phyloP scores from a whole-genome alignment of 2,888 invertebrate species.

The Eupelmus urozonus region DNA sequence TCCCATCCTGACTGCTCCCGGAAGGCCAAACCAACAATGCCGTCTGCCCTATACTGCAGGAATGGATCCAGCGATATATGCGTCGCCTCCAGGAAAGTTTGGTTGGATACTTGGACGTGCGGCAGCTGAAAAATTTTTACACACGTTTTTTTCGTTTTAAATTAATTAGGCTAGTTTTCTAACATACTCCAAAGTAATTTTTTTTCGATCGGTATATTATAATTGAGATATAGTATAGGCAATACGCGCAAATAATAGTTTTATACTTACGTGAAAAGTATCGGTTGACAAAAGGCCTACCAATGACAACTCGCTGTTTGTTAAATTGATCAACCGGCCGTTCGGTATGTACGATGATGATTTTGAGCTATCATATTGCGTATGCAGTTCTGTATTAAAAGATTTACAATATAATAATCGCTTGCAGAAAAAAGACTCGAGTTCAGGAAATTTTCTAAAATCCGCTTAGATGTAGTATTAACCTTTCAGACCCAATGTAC shows the following conservation, averaged over 20 bases:
- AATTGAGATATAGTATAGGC: too few relatives aligned
- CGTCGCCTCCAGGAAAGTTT: slow-evolving; percentile 86
- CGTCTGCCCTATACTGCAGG: slow-evolving; percentile 84
- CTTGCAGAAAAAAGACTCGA: too few relatives aligned
- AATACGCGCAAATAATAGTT: too few relatives aligned
- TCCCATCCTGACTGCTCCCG: slow-evolving; percentile 70
- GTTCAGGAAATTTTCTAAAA: too few relatives aligned
- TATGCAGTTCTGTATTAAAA: slow-evolving; percentile 84
- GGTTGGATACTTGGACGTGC: slow-evolving; percentile 79
- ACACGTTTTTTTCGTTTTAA: not conserved
- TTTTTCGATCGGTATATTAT: not conserved
- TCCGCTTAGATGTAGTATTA: too few relatives aligned
- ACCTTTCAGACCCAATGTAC: too few relatives aligned
- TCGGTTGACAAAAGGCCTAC: slow-evolving; percentile 84
- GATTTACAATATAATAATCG: too few relatives aligned
- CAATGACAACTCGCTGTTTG: slow-evolving; percentile 81
- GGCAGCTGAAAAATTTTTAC: slow-evolving; percentile 80
- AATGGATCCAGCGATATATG: slow-evolving; percentile 82
- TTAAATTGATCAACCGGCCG: slow-evolving; percentile 80
- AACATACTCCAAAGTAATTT: slow-evolving; percentile 7
- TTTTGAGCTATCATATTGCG: slow-evolving; percentile 82
- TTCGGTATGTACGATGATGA: slow-evolving; percentile 83
- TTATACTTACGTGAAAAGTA: slow-evolving; percentile 79
- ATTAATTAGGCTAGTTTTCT: too few relatives aligned
- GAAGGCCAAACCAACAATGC: slow-evolving; percentile 84